These are phyloP conservation scores for Amitus sp. DNA, from an alignment of 2,888 invertebrate species.

Conservation along the genomic window DNA sequence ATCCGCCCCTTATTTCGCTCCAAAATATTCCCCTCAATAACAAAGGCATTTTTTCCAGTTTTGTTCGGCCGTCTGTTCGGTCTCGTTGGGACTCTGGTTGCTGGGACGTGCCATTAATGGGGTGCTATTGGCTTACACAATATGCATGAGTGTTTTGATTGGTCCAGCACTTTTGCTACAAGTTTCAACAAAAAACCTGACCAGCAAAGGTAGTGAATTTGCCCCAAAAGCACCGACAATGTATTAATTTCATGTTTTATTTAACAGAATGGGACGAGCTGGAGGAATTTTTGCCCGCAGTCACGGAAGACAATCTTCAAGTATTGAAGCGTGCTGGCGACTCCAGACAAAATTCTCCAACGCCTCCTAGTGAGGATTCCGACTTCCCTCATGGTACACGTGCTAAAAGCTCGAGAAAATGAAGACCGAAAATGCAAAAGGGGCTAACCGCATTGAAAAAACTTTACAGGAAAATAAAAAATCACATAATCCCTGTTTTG, in stretches of 20 bases:
- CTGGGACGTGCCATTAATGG: conserved; percentile 54
- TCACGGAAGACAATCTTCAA: conserved; percentile 61
- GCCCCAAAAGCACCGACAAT: no score
- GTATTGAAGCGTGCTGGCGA: conserved; percentile 62
- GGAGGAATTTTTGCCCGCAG: conserved; percentile 63
- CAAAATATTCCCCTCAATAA: no score
- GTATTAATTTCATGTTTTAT: conserved; percentile 14
- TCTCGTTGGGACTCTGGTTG: conserved; percentile 56
- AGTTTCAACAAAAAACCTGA: conserved; percentile 48
- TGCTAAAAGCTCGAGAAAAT: no score
- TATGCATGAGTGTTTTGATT: conserved; percentile 57
- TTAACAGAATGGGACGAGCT: conserved; percentile 62
- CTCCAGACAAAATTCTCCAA: conserved; percentile 58
- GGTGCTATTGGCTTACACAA: conserved; percentile 52
- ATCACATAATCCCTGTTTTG: no score
- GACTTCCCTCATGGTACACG: conserved; percentile 53
- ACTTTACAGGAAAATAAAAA: no score
- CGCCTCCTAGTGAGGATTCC: conserved; percentile 51
- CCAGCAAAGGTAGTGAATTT: conserved; percentile 59
- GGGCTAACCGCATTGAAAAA: no score
- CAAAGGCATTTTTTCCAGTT: conserved; percentile 50
- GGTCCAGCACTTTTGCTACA: conserved; percentile 53
- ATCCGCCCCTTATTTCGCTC: no score
- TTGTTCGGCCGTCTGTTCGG: conserved; percentile 52
- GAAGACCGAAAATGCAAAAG: no score